phyloP scores from a whole-genome alignment of 1,140 invertebrate species.

The Aphaenogaster floridana region DNA sequence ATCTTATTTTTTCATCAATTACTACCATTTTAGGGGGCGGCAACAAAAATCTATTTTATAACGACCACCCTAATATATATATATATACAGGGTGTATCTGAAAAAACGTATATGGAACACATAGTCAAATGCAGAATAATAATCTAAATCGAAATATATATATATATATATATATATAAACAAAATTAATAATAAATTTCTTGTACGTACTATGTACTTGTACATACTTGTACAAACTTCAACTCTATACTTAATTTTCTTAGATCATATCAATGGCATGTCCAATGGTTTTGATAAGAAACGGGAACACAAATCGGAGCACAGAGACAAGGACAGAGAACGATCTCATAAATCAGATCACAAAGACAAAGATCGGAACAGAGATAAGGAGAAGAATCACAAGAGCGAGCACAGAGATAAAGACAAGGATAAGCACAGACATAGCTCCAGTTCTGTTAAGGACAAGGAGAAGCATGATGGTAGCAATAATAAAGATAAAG shows the following conservation, averaged over 20 bases:
- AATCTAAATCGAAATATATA: too few relatives aligned
- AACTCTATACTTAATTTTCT: slow-evolving; percentile 19
- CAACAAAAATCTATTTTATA: too few relatives aligned
- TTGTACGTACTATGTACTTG: neutral
- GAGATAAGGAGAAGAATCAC: slow-evolving; percentile 85
- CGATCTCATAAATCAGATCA: slow-evolving; percentile 87
- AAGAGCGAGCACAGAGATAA: slow-evolving; percentile 84
- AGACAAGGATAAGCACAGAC: slow-evolving; percentile 81
- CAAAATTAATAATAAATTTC: neutral
- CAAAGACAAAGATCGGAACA: slow-evolving; percentile 85
- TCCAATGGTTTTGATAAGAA: slow-evolving; percentile 90
- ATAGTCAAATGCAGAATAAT: too few relatives aligned
- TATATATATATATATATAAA: neutral
- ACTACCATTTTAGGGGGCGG: too few relatives aligned
- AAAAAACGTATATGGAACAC: too few relatives aligned
- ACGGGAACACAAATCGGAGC: slow-evolving; percentile 91
- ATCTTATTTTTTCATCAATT: too few relatives aligned
- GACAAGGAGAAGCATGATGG: slow-evolving; percentile 84
- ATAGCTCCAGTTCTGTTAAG: slow-evolving; percentile 82
- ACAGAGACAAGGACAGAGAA: slow-evolving; percentile 89
- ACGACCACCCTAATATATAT: too few relatives aligned
- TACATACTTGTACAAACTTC: neutral
- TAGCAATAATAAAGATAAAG: slow-evolving; percentile 76
- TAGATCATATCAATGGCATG: slow-evolving; percentile 90
- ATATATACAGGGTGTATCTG: too few relatives aligned